phyloP scores from a whole-genome alignment of 1,140 invertebrate species.

The Cydia splendana region DNA sequence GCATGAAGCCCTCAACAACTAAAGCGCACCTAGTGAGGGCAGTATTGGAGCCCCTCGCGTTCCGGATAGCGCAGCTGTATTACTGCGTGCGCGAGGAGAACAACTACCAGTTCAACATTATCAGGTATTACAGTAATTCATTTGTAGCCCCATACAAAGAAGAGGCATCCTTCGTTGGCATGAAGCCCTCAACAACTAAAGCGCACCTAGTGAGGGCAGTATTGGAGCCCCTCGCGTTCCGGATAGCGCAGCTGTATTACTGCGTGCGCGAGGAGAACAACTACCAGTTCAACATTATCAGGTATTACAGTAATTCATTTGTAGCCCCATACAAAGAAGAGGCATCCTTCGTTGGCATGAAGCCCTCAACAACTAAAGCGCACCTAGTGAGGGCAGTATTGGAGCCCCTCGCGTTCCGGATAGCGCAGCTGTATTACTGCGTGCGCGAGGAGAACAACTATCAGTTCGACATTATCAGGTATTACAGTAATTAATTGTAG shows the following conservation, averaged over 20 bases:
- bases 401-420: conserved; percentile 92
- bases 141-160: conserved; percentile 90
- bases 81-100: conserved; percentile 85
- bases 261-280: conserved; percentile 84
- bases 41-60: conserved; percentile 93
- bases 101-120: conserved; percentile 78
- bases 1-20: conserved; percentile 88
- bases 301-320: not conserved
- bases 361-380: conserved; percentile 86
- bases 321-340: conserved; percentile 91
- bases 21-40: conserved; percentile 90
- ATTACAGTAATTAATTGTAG: conserved; percentile 58
- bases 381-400: conserved; percentile 92
- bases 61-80: conserved; percentile 89
- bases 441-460: conserved; percentile 84
- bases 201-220: conserved; percentile 91
- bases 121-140: conserved; percentile 78
- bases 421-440: conserved; percentile 87
- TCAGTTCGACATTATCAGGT: conserved; percentile 83
- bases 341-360: conserved; percentile 92
- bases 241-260: conserved; percentile 88
- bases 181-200: conserved; percentile 89
- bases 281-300: conserved; percentile 53
- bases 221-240: conserved; percentile 93
- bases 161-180: conserved; percentile 90